phyloP scores from a whole-genome alignment of 2,113 vertebrate genomes.

The Thunnus thynnus region DNA sequence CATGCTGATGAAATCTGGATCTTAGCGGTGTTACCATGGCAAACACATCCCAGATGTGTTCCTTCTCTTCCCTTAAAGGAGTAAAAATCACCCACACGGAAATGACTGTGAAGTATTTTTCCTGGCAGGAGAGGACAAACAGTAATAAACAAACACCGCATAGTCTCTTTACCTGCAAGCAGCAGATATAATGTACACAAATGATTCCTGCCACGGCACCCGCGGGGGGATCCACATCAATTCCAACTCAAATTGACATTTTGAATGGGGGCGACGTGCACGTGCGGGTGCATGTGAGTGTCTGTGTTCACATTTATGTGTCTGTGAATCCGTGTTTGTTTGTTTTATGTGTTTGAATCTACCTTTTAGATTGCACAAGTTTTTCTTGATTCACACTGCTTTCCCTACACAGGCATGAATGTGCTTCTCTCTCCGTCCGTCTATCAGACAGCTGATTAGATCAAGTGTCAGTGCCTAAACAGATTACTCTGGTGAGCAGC shows the following conservation, averaged over 20 bases:
- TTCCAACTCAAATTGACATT: slow-evolving; percentile 32
- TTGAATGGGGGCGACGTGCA: neutral
- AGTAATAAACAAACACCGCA: slow-evolving; percentile 26
- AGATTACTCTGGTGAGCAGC: slow-evolving; percentile 51
- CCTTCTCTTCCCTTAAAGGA: slow-evolving; percentile 13
- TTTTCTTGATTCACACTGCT: neutral
- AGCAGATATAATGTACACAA: slow-evolving; percentile 41
- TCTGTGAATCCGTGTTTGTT: slow-evolving; percentile 18
- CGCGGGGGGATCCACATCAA: slow-evolving; percentile 19
- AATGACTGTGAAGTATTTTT: slow-evolving; percentile 13
- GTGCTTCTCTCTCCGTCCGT: slow-evolving; percentile 28
- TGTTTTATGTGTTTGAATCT: slow-evolving; percentile 38
- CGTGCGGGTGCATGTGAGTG: neutral
- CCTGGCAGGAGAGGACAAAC: slow-evolving; percentile 42
- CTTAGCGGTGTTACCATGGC: slow-evolving; percentile 30
- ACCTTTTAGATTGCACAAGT: slow-evolving; percentile 13
- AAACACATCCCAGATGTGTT: slow-evolving; percentile 20
- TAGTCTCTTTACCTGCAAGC: slow-evolving; percentile 39
- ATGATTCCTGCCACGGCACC: slow-evolving; percentile 20
- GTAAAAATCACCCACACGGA: slow-evolving; percentile 8
- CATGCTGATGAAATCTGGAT: slow-evolving; percentile 41
- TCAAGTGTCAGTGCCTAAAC: slow-evolving; percentile 61
- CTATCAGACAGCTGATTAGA: slow-evolving; percentile 66
- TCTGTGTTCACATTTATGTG: slow-evolving; percentile 17
- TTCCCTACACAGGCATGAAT: slow-evolving; percentile 11